Evolutionary conservation across 2,888 invertebrate genomes (phyloP), one percentile per base, ranked within the genome.

Genomic region (Morpho deidamia): DNA sequence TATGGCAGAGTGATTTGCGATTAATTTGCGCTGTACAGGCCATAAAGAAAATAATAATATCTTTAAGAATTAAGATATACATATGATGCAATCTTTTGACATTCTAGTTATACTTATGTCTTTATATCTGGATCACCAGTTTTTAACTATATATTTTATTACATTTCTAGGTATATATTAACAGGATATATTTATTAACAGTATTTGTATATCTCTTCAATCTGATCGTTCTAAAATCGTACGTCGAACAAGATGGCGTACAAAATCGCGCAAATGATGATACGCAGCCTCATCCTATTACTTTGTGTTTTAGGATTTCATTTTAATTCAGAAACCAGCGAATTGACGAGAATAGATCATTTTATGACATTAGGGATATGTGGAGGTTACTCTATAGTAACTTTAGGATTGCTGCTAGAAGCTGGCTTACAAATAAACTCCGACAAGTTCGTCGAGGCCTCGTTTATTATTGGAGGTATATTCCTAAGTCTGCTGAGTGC

Each of bases 381-480:
- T 14, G 81, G 83, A 3, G 62, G 73, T 10, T 76, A 69, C 44
- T 39, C 67, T 0, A 53, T 78, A 1, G 50, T 80, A 2, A 66
- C 70, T 1, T 52, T 81, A 1, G 83, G 81, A 1, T 69, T 83
- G 14, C 58, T 82, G 4, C 37, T 81, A 2, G 81, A 84, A 59
- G 69, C 68, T 5, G 80, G 72, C 7, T 52, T 84, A 2, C 53
- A 63, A 1, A 41, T 71, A 1, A 1, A 59, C 0, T 58, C 71
- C 2, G 69, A 78, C 45, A 56, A 59, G 34, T 65, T 66, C 14
- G 55, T 77, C n/a, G 73, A 71, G 53, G 49, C 44, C 8, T 51
- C 58, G 1, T 71, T 76, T n/a, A 57, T 80, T 8, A 12, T 62
- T 2, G 41, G 57, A 11, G 78, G 72, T 0, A 59, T 70, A 3